Evolutionary conservation across 2,797 vertebrate species (phyloP), one percentile per base, ranked within the genome.

Genomic region (Orientallactaga sibirica): DNA sequence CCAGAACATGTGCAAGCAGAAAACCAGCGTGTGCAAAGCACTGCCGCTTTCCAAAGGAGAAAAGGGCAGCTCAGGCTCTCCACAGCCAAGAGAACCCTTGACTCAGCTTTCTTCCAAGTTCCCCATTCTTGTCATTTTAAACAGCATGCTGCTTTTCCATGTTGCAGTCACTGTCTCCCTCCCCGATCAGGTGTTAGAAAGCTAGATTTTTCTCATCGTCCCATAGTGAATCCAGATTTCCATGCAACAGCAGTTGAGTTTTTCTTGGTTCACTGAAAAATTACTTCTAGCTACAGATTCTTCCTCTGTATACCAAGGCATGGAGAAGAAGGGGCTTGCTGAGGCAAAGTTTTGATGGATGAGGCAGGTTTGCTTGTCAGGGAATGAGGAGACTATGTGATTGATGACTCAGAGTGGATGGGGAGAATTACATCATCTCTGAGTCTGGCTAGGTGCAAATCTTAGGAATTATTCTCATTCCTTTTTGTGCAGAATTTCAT

Each of bases 21-120:
- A 98, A 97, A 91, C 97, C 95, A 94, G 18, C 74, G 1, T 98
- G 98, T 86, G 68, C 98, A 83, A 98, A 98, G 96, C 98, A 98
- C 0, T 98, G 98, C 61, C 95, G 95, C 11, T 98, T 98, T 96
- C 97, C 97, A 0, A 98, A 98, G 95, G 98, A 98, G 83, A 98
- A 96, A 95, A 98, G 93, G 97, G 97, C 94, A 81, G 93, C 93
- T 88, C 96, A 95, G 66, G 97, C 97, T 19, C 96, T 96, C 79
- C 98, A 97, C 67, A 97, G 97, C 92, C 98, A 66, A 98, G 97
- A 98, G 96, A 97, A 96, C 79, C 98, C 98, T 92, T 98, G 97
- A 98, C 67, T 90, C 84, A 94, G 18, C 87, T 95, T 71, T 61
- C 81, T 27, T 78, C 7, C 58, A 86, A 82, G 61, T 93, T 61